These are phyloP conservation scores for Aphodius granarius DNA, from an alignment of 2,888 invertebrate genomes.

Conservation along the genomic window DNA sequence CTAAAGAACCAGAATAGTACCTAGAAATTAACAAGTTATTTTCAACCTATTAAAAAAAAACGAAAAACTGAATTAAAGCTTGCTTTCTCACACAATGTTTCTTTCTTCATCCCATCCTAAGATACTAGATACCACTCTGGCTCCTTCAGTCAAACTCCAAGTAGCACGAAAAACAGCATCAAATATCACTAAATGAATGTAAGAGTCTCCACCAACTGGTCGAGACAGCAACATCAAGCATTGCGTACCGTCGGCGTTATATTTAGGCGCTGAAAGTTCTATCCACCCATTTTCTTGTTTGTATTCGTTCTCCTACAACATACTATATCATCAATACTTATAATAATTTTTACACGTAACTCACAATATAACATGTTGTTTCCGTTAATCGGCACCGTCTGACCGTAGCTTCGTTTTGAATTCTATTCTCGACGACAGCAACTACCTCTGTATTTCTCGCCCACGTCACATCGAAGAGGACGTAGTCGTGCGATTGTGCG, in stretches of 20 bases:
- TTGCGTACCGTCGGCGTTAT: conserved; percentile 53
- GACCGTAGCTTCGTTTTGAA: conserved; percentile 71
- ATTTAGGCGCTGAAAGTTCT: conserved; percentile 60
- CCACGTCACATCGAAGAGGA: conserved; percentile 76
- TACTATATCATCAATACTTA: neutral
- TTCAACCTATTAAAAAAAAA: too few species aligned
- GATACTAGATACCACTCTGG: conserved; percentile 62
- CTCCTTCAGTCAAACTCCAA: conserved; percentile 59
- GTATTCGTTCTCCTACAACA: conserved; percentile 52
- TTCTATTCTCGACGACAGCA: conserved; percentile 82
- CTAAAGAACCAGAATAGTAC: conserved; percentile 71
- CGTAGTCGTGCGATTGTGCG: conserved; percentile 63
- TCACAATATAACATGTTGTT: conserved; percentile 18
- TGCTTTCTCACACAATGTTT: conserved; percentile 59
- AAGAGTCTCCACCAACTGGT: conserved; percentile 40
- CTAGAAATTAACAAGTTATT: conserved; percentile 53
- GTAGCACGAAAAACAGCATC: conserved; percentile 38
- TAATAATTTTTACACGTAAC: neutral
- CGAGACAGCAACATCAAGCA: conserved; percentile 43
- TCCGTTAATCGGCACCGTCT: conserved; percentile 24
- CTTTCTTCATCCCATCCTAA: conserved; percentile 64
- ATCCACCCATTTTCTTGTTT: conserved; percentile 72
- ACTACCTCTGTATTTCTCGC: conserved; percentile 65
- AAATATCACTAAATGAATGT: conserved; percentile 44
- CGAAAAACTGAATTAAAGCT: neutral